Evolutionary conservation across 2,113 vertebrate species (phyloP).

Genomic region (Mastomys coucha): DNA sequence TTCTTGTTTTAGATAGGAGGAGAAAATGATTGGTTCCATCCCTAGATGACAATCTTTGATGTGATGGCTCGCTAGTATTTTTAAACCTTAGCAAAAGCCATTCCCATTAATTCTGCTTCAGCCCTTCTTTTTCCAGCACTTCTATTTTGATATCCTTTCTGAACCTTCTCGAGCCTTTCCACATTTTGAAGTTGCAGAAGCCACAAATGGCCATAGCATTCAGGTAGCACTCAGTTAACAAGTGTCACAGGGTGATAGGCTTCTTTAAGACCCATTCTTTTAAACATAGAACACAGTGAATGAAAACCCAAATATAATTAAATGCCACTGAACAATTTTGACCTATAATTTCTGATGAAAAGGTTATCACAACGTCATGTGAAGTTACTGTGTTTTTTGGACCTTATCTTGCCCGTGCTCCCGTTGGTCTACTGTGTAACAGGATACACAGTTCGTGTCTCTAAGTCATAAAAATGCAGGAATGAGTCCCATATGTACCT

Average conservation of each 20-base stretch:
- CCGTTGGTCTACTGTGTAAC: conserved; percentile 75
- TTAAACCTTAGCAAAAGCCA: conserved; percentile 62
- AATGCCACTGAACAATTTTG: neutral
- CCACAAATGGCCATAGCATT: conserved; percentile 56
- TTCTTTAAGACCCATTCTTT: conserved; percentile 40
- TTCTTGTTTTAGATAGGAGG: neutral
- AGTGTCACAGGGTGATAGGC: conserved; percentile 11
- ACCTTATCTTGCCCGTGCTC: conserved; percentile 64
- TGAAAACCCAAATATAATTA: conserved; percentile 46
- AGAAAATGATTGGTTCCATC: neutral
- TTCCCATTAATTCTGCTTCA: conserved; percentile 46
- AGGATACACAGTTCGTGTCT: conserved; percentile 71
- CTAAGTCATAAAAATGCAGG: conserved; percentile 69
- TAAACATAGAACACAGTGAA: conserved; percentile 10
- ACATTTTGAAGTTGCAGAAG: conserved; percentile 63
- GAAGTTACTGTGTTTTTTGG: conserved; percentile 66
- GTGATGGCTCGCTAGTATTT: conserved; percentile 17
- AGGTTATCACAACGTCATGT: conserved; percentile 59
- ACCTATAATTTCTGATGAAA: conserved; percentile 30
- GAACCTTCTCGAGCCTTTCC: conserved; percentile 72
- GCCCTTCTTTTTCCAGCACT: conserved; percentile 58
- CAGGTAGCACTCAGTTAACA: conserved; percentile 21
- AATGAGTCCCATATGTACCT: conserved; percentile 84
- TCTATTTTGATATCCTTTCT: conserved; percentile 71
- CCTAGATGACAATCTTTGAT: neutral